Conservation (phyloP, 1,140 invertebrate genomes). For the Antheraea mylitta region DNA sequence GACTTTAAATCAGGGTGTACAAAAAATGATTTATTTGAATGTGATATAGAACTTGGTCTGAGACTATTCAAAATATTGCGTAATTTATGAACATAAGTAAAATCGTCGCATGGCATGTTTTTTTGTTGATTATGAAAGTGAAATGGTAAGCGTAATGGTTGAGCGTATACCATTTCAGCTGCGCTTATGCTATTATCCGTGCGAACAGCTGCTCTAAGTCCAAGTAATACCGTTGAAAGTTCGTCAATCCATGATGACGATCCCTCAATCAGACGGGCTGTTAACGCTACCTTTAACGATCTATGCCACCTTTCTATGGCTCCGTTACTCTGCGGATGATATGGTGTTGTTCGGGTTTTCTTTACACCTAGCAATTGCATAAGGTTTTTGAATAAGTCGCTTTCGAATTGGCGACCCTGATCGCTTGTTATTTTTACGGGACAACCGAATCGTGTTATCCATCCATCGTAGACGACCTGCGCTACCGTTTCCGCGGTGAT, state of each 20-base stretch:
- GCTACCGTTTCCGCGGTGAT: conserved; percentile 3
- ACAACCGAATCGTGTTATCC: conserved; percentile 4
- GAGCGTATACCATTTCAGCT: conserved; percentile 21
- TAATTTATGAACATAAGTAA: conserved; percentile 12
- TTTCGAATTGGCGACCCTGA: conserved; percentile 6
- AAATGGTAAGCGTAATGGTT: conserved; percentile 16
- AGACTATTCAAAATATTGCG: conserved; percentile 4
- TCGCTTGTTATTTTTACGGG: background rate
- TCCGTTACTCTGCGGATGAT: conserved; percentile 58
- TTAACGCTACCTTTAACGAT: conserved; percentile 55
- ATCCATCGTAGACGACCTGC: background rate
- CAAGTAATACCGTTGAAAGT: conserved; percentile 50
- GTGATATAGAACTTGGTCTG: conserved; percentile 3
- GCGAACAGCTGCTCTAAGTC: conserved; percentile 21
- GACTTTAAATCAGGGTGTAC: conserved; percentile 7
- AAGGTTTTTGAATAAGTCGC: conserved; percentile 23
- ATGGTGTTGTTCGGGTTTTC: conserved; percentile 51
- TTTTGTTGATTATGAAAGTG: conserved; percentile 14
- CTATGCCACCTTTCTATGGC: conserved; percentile 55
- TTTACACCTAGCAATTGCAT: conserved; percentile 61
- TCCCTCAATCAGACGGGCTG: background rate
- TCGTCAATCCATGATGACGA: conserved; percentile 32
- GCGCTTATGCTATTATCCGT: conserved; percentile 28
- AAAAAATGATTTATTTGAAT: conserved; percentile 1
- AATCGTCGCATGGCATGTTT: background rate